Evolutionary conservation across 1,140 invertebrate species (phyloP).

Genomic region (Ceratosolen solmsi): DNA sequence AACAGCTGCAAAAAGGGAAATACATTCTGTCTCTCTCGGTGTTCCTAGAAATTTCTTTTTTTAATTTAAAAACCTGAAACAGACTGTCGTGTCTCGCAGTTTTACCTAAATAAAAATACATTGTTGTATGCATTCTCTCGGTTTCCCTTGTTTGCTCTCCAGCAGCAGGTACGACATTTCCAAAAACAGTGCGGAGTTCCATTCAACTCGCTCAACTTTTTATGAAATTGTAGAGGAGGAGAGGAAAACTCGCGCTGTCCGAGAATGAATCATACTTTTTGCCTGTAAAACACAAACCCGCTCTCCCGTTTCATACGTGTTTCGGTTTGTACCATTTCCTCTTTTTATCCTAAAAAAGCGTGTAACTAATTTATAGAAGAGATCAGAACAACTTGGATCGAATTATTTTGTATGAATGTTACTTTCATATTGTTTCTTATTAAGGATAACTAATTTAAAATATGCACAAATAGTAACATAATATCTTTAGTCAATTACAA

Average conservation of each 20-base stretch:
- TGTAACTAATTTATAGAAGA: constrained; percentile 56
- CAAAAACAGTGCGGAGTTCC: constrained; percentile 29
- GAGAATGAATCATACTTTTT: constrained; percentile 48
- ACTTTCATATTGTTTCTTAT: neutral
- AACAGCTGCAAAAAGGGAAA: constrained; percentile 70
- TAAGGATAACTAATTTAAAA: too few relatives aligned
- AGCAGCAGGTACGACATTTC: constrained; percentile 47
- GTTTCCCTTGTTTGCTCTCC: constrained; percentile 36
- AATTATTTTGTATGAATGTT: neutral
- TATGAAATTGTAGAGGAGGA: constrained; percentile 42
- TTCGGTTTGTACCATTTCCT: constrained; percentile 26
- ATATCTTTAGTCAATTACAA: too few relatives aligned
- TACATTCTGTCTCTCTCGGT: constrained; percentile 55
- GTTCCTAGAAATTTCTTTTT: constrained; percentile 49
- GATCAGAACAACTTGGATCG: constrained; percentile 1
- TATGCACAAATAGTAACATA: too few relatives aligned
- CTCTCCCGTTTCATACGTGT: constrained; percentile 24
- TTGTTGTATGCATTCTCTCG: constrained; percentile 22
- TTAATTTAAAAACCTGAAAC: constrained; percentile 45
- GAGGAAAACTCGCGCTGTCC: constrained; percentile 33
- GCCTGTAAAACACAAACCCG: constrained; percentile 45
- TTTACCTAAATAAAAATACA: constrained; percentile 50
- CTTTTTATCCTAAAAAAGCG: constrained; percentile 39
- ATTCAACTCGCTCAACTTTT: constrained; percentile 7
- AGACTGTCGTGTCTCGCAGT: constrained; percentile 32